Evolutionary conservation across 2,888 invertebrate genomes (phyloP), one percentile per base, ranked within the genome.

Genomic region (Parelbella ahira): DNA sequence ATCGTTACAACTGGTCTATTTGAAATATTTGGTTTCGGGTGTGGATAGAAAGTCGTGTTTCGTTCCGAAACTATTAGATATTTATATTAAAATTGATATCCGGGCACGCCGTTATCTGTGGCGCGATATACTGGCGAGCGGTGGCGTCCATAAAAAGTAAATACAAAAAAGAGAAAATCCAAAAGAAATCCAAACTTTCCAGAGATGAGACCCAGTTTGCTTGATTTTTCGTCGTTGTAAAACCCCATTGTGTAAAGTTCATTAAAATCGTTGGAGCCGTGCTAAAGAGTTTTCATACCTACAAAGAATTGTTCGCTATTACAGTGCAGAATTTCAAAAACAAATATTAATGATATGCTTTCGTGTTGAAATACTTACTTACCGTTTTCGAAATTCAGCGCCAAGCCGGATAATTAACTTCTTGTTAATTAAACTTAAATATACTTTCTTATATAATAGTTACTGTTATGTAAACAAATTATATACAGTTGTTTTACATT

Each of bases 171-270:
- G 15, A 34, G 7, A 41, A 41, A 33, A 33, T 27, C 21, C 13
- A 21, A 41, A 41, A 41, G 25, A 39, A 41, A 27, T 33, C 23
- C 33, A n/a, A 41, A 33, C 33, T 27, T 41, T 33, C 12, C 27
- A 41, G 27, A 33, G 41, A 28, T 27, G 41, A 41, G 33, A 33
- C 33, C 41, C 41, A 34, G 41, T 33, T 34, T 20, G 33, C 27
- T 21, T 41, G 41, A 33, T 41, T 41, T 33, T 41, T 39, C 39
- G 39, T 33, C 25, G 41, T 34, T 41, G 41, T 41, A 41, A 41
- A 41, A 13, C 28, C 7, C 41, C 34, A 41, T 41, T 41, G 41
- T 41, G 27, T 33, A 33, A 41, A 41, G 41, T 41, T 41, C 41
- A 41, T 41, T 41, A 41, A 42, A 42, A 36, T 34, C 15, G 28